Evolutionary conservation across 2,888 invertebrate genomes (phyloP).

Genomic region (Archips xylosteana): DNA sequence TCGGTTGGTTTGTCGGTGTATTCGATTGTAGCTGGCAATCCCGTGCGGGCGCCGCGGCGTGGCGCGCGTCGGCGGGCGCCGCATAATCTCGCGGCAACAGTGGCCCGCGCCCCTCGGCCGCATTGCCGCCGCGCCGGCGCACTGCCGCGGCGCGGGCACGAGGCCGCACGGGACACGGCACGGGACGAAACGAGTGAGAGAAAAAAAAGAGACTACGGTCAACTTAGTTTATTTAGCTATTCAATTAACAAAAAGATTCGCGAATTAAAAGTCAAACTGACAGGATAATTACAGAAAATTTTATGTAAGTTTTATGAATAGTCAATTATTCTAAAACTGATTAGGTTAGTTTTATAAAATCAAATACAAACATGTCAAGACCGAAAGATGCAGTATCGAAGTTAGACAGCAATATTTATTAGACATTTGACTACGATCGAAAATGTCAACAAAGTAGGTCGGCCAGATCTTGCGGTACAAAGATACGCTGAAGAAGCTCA

Average conservation of each 20-base stretch:
- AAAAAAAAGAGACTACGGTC: too few species aligned
- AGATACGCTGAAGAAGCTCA: too few species aligned
- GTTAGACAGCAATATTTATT: too few species aligned
- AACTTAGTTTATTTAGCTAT: neutral
- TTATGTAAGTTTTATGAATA: too few species aligned
- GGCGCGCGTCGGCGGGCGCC: conserved; percentile 16
- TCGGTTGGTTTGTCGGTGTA: neutral
- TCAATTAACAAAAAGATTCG: neutral
- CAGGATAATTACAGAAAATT: neutral
- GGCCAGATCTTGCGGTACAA: too few species aligned
- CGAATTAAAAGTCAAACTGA: neutral
- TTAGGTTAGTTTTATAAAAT: too few species aligned
- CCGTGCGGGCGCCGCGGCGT: neutral
- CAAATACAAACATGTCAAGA: too few species aligned
- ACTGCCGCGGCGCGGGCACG: conserved; percentile 45
- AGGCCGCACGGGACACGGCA: conserved; percentile 23
- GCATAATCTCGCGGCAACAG: conserved; percentile 46
- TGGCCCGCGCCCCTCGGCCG: conserved; percentile 57
- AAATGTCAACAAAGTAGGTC: too few species aligned
- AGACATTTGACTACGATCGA: too few species aligned
- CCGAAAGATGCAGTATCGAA: too few species aligned
- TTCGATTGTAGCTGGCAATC: neutral
- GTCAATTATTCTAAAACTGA: too few species aligned
- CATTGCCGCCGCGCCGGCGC: conserved; percentile 65
- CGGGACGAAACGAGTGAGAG: neutral